Conservation (phyloP, 1,140 invertebrate genomes). For the Riptortus pedestris region DNA sequence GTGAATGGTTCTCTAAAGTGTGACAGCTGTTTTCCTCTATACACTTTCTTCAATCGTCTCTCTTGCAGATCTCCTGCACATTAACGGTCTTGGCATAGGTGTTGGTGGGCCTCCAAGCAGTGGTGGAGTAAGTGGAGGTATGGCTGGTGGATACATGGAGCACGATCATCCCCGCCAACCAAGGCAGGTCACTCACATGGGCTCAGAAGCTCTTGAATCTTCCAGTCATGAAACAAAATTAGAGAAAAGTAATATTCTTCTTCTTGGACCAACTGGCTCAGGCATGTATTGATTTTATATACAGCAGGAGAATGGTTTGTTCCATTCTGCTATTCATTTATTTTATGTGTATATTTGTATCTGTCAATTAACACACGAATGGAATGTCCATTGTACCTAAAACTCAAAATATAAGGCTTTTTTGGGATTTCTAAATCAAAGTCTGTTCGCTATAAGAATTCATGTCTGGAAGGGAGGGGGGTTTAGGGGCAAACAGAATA, state of each 20-base stretch:
- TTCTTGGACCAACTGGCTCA: conserved; percentile 94
- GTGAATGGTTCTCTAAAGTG: too few relatives aligned
- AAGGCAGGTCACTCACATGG: conserved; percentile 35
- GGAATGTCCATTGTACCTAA: too few relatives aligned
- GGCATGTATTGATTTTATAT: conserved; percentile 44
- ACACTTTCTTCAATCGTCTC: too few relatives aligned
- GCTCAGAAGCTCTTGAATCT: conserved; percentile 78
- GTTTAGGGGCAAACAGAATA: too few relatives aligned
- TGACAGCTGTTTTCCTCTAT: too few relatives aligned
- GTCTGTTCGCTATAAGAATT: too few relatives aligned
- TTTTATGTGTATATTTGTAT: too few relatives aligned
- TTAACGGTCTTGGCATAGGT: conserved; percentile 64
- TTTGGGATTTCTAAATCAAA: too few relatives aligned
- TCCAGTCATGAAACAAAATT: conserved; percentile 74
- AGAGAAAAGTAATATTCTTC: conserved; percentile 95
- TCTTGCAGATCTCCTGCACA: conserved; percentile 66
- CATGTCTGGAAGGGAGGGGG: too few relatives aligned
- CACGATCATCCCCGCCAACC: conserved; percentile 28
- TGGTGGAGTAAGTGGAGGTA: background rate
- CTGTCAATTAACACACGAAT: too few relatives aligned
- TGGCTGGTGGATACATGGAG: background rate
- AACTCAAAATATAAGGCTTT: too few relatives aligned
- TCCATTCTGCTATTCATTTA: background rate
- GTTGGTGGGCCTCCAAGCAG: conserved; percentile 16
- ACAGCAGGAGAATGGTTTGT: conserved; percentile 1